These are phyloP conservation scores for Eurois occulta DNA, from an alignment of 2,888 invertebrate species.

Conservation along the genomic window DNA sequence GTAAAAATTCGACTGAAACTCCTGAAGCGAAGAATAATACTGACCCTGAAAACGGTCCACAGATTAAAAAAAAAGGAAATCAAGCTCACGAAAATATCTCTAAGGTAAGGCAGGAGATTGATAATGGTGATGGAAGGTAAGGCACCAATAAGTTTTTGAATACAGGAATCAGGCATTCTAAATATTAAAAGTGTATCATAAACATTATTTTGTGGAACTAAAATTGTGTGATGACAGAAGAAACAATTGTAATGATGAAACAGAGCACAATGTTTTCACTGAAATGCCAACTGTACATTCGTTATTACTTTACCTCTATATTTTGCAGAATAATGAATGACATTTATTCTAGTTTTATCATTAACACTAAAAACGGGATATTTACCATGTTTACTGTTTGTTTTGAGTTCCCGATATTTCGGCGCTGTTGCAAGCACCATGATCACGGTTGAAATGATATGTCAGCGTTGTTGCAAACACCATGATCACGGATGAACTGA, in stretches of 20 bases:
- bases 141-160: background rate
- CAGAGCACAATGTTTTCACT: background rate
- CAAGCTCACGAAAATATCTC: too few relatives aligned
- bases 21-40: too few relatives aligned
- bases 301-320: background rate
- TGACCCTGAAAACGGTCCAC: too few relatives aligned
- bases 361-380: too few relatives aligned
- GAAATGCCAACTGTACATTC: background rate
- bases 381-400: too few relatives aligned
- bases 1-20: too few relatives aligned
- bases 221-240: conserved; percentile 27
- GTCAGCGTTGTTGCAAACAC: too few relatives aligned
- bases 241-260: background rate
- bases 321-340: background rate
- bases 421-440: too few relatives aligned
- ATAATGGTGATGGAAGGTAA: background rate
- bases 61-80: too few relatives aligned
- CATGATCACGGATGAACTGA: too few relatives aligned
- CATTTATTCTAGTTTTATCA: background rate
- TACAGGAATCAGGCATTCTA: conserved; percentile 10
- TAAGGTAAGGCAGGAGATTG: background rate
- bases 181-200: conserved; percentile 9
- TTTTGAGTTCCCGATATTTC: too few relatives aligned
- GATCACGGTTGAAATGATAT: too few relatives aligned
- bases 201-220: conserved; percentile 16